Conservation (phyloP, 2,797 vertebrate species). For the Ctenochaetus hawaiiensis region DNA sequence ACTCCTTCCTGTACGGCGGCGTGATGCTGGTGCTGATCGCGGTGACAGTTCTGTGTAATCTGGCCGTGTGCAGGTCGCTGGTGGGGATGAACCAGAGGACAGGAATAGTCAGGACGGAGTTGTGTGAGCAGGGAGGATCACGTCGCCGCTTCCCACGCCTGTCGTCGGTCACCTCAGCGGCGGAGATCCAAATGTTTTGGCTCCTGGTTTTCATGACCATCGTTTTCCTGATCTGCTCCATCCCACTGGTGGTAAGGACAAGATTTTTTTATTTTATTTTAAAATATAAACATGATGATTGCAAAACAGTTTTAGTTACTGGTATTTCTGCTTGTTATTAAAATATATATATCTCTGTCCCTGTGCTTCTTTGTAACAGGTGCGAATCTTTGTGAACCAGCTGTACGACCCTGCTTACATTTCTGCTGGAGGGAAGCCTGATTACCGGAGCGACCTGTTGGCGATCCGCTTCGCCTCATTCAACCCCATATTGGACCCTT, state of each 20-base stretch:
- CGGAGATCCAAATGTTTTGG: conserved; percentile 90
- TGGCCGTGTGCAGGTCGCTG: conserved; percentile 86
- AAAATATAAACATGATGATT: neutral
- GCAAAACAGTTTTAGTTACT: neutral
- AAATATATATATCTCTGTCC: neutral
- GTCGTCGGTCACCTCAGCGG: conserved; percentile 81
- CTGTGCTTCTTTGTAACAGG: conserved; percentile 67
- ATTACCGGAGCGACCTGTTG: conserved; percentile 82
- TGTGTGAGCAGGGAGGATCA: conserved; percentile 73
- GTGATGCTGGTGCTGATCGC: conserved; percentile 85
- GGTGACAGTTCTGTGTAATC: conserved; percentile 84
- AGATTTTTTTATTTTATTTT: neutral
- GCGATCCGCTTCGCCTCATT: conserved; percentile 89
- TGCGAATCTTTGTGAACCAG: conserved; percentile 88
- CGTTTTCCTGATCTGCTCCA: conserved; percentile 87
- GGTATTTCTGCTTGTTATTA: neutral
- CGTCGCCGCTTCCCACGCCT: conserved; percentile 83
- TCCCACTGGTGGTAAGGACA: conserved; percentile 86
- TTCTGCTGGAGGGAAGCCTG: conserved; percentile 78
- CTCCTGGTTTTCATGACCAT: conserved; percentile 87
- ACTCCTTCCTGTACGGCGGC: conserved; percentile 86
- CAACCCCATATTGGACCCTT: conserved; percentile 88
- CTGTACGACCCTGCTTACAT: conserved; percentile 82
- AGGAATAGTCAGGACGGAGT: conserved; percentile 77
- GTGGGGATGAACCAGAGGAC: conserved; percentile 86